phyloP scores from a whole-genome alignment of 2,797 vertebrate species.

The Steatocranus sp. region DNA sequence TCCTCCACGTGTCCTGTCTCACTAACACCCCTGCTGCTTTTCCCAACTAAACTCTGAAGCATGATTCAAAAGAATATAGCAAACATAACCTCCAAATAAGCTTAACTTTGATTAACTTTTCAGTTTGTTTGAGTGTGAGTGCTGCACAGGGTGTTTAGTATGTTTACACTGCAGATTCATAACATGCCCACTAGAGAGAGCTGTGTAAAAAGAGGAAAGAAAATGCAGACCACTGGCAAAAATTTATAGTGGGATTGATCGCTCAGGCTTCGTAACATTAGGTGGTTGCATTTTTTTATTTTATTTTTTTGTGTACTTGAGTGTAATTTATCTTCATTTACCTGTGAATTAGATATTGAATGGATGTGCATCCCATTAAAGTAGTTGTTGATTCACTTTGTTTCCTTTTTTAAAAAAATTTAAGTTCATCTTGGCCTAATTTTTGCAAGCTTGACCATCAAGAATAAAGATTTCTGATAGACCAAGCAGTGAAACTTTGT shows the following conservation, averaged over 20 bases:
- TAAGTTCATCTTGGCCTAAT: conserved; percentile 19
- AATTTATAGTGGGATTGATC: neutral
- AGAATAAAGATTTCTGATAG: conserved; percentile 65
- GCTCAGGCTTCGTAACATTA: conserved; percentile 10
- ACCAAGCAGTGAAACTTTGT: conserved; percentile 32
- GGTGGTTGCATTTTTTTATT: neutral
- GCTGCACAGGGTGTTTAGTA: conserved; percentile 29
- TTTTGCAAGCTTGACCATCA: conserved; percentile 50
- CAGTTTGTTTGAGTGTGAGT: conserved; percentile 3
- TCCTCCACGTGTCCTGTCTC: neutral
- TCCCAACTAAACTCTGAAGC: neutral
- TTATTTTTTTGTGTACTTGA: conserved; percentile 33
- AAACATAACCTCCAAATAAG: neutral
- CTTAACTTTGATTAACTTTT: neutral
- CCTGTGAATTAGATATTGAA: conserved; percentile 40
- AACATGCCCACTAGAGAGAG: conserved; percentile 68
- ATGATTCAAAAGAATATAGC: neutral
- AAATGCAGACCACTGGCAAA: neutral
- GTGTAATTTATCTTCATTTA: conserved; percentile 35
- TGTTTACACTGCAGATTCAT: conserved; percentile 50
- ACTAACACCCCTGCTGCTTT: neutral
- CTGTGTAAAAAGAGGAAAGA: conserved; percentile 49
- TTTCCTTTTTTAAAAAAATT: neutral
- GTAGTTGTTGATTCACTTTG: conserved; percentile 16
- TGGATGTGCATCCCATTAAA: conserved; percentile 41